Evolutionary conservation across 1,140 invertebrate genomes (phyloP).

Genomic region (Chlorops oryzae): DNA sequence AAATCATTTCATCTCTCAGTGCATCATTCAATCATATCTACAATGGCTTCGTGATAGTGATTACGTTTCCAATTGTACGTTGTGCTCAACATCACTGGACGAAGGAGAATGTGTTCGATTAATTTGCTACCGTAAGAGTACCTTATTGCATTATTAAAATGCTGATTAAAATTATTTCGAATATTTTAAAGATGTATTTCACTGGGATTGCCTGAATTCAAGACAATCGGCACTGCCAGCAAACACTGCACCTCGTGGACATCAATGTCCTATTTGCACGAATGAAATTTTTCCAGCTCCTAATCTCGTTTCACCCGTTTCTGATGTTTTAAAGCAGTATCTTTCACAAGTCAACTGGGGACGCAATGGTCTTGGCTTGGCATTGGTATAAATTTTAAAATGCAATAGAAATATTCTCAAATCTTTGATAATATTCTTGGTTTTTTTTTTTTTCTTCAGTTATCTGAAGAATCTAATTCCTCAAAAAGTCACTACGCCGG

Average conservation of each 20-base stretch:
- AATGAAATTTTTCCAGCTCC: constrained; percentile 40
- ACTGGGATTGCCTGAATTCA: constrained; percentile 45
- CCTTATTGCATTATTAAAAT: neutral
- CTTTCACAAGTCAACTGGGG: constrained; percentile 43
- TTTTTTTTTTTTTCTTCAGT: constrained; percentile 13
- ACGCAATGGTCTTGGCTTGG: constrained; percentile 41
- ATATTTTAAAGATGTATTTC: constrained; percentile 40
- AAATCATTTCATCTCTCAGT: constrained; percentile 58
- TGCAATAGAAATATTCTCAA: neutral
- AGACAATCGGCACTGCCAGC: constrained; percentile 40
- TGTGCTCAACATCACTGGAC: constrained; percentile 74
- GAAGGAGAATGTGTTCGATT: constrained; percentile 82
- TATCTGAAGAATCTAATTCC: constrained; percentile 31
- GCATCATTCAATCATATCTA: constrained; percentile 94
- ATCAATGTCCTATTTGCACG: constrained; percentile 37
- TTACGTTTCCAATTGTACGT: constrained; percentile 83
- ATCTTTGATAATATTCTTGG: too few relatives aligned
- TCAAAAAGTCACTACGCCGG: constrained; percentile 18
- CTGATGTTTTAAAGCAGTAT: constrained; percentile 36
- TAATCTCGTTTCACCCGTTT: constrained; percentile 44
- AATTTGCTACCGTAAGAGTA: constrained; percentile 71
- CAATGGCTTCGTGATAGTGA: constrained; percentile 97
- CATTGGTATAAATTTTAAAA: constrained; percentile 26
- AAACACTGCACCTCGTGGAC: constrained; percentile 42
- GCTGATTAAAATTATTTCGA: neutral